phyloP scores from a whole-genome alignment of 2,888 invertebrate species.

The Quadriops clusia region DNA sequence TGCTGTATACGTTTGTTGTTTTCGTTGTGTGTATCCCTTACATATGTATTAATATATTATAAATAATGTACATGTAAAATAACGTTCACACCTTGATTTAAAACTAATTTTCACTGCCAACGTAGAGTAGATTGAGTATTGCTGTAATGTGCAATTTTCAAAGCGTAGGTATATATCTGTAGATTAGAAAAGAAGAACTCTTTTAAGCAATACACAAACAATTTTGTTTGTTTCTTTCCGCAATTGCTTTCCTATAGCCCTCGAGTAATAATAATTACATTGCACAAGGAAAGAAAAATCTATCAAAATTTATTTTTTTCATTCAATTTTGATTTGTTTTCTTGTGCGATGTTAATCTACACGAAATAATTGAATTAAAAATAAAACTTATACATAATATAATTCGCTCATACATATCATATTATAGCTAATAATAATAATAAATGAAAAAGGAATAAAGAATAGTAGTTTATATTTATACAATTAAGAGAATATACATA shows the following conservation, averaged over 20 bases:
- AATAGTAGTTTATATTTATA: constrained; percentile 11
- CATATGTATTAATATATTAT: too few relatives aligned
- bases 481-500: constrained; percentile 6
- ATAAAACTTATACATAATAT: constrained; percentile 7
- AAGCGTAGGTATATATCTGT: constrained; percentile 10
- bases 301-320: background rate
- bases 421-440: constrained; percentile 26
- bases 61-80: too few relatives aligned
- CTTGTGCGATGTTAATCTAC: background rate
- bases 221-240: too few relatives aligned
- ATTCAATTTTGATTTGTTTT: too few relatives aligned
- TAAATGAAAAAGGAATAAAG: background rate
- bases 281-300: too few relatives aligned
- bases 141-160: constrained; percentile 7
- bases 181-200: too few relatives aligned
- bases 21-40: too few relatives aligned
- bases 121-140: constrained; percentile 17
- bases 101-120: constrained; percentile 33
- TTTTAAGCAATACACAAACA: constrained; percentile 12
- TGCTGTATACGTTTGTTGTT: too few relatives aligned
- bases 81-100: constrained; percentile 12
- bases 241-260: too few relatives aligned
- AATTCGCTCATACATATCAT: constrained; percentile 37
- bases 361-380: background rate
- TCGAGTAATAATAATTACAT: too few relatives aligned